Evolutionary conservation across 2,113 vertebrate species (phyloP).

Genomic region (Nibea coibor): DNA sequence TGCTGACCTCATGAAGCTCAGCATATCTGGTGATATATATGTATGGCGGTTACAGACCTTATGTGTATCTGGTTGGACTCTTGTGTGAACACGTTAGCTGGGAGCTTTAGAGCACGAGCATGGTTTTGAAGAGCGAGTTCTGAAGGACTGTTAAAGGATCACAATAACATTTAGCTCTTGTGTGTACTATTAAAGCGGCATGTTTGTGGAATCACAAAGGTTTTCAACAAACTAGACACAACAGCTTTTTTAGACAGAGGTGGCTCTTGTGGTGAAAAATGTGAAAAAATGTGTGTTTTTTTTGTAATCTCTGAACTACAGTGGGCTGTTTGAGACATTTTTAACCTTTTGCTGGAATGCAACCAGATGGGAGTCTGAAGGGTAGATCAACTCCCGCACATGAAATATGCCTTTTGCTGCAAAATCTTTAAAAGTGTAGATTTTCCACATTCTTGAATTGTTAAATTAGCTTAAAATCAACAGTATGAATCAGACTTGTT

Average conservation of each 20-base stretch:
- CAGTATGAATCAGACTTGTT: background rate
- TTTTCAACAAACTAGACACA: constrained; percentile 28
- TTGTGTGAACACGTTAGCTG: background rate
- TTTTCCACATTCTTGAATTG: constrained; percentile 1
- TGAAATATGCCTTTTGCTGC: constrained; percentile 13
- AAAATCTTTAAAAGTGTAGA: background rate
- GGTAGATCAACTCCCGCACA: constrained; percentile 12
- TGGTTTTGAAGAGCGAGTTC: constrained; percentile 17
- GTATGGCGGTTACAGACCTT: no score
- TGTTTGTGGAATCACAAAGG: constrained; percentile 49
- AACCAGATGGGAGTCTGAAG: constrained; percentile 56
- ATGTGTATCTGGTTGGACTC: background rate
- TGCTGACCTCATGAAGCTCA: background rate
- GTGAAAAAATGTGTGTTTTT: constrained; percentile 6
- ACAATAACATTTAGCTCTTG: constrained; percentile 32
- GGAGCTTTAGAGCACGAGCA: background rate
- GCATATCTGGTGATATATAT: background rate
- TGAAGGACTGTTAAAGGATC: constrained; percentile 41
- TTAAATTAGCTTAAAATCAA: background rate
- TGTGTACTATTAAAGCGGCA: constrained; percentile 19
- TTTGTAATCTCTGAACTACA: constrained; percentile 43
- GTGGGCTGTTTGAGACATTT: constrained; percentile 41
- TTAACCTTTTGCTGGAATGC: constrained; percentile 51
- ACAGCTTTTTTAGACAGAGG: constrained; percentile 34
- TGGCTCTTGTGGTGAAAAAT: constrained; percentile 40